Conservation (phyloP, 2,797 vertebrate genomes). For the Basileuterus tristriatus region DNA sequence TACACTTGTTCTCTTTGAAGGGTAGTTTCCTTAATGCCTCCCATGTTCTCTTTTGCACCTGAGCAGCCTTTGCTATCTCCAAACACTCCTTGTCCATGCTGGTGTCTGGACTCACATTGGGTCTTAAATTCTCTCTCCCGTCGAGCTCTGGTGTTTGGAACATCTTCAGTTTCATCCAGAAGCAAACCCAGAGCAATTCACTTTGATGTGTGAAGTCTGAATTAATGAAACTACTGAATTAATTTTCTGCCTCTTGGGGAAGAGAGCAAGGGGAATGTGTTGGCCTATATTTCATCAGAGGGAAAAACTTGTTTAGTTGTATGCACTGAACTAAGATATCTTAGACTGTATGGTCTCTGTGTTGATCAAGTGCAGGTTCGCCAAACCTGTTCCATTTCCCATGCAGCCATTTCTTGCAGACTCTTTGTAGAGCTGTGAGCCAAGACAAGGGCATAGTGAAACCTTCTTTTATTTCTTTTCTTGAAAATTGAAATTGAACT, state of each 20-base stretch:
- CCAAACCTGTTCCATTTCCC: background rate
- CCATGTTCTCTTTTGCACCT: background rate
- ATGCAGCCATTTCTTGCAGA: background rate
- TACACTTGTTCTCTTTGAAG: background rate
- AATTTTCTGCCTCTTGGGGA: constrained; percentile 48
- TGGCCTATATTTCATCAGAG: constrained; percentile 57
- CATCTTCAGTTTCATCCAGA: constrained; percentile 7
- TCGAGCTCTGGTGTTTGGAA: background rate
- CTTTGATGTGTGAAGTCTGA: constrained; percentile 66
- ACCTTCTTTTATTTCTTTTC: background rate
- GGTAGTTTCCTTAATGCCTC: background rate
- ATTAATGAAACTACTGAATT: constrained; percentile 65
- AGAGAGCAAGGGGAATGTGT: background rate
- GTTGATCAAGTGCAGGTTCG: background rate
- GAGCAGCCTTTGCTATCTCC: background rate
- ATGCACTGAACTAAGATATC: background rate
- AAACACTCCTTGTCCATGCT: accelerated
- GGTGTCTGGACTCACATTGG: background rate
- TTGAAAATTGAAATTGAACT: background rate
- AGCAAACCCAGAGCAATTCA: constrained; percentile 40
- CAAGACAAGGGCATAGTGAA: background rate
- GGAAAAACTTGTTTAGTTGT: background rate
- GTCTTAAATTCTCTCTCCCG: background rate
- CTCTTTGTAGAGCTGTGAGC: background rate
- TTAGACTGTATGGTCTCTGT: background rate